Conservation (phyloP, 2,797 vertebrate species). For the Argyrosomus regius region DNA sequence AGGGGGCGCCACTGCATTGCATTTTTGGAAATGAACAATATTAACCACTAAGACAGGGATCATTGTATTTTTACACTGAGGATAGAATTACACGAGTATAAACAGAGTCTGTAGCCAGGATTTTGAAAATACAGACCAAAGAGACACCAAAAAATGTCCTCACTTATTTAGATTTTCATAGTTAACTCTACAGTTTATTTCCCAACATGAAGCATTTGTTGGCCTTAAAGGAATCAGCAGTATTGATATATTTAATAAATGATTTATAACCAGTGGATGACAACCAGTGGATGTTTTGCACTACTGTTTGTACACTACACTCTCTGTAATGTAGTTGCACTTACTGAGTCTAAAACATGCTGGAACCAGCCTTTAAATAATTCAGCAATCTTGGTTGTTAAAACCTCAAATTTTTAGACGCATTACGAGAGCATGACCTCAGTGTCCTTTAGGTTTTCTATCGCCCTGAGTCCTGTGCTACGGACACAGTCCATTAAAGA, state of each 20-base stretch:
- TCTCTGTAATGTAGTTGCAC: not conserved
- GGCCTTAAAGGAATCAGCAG: not conserved
- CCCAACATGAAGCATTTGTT: not conserved
- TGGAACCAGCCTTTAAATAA: not conserved
- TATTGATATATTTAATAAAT: not conserved
- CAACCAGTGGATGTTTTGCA: not conserved
- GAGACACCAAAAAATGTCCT: too few relatives aligned
- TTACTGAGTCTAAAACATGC: not conserved
- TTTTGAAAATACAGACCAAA: not conserved
- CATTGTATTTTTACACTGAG: not conserved
- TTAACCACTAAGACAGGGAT: not conserved
- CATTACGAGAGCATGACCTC: not conserved
- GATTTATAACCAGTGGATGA: not conserved
- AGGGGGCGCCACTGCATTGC: conserved; percentile 45
- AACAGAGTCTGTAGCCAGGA: too few relatives aligned
- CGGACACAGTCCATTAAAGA: not conserved
- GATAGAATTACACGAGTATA: not conserved
- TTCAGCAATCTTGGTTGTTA: not conserved
- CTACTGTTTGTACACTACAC: too few relatives aligned
- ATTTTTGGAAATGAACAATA: not conserved
- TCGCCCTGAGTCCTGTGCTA: not conserved
- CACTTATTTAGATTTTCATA: too few relatives aligned
- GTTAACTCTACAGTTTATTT: not conserved
- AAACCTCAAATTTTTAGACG: too few relatives aligned
- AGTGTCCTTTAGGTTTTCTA: not conserved